Evolutionary conservation across 2,797 vertebrate species (phyloP).

Genomic region (Dallia pectoralis): DNA sequence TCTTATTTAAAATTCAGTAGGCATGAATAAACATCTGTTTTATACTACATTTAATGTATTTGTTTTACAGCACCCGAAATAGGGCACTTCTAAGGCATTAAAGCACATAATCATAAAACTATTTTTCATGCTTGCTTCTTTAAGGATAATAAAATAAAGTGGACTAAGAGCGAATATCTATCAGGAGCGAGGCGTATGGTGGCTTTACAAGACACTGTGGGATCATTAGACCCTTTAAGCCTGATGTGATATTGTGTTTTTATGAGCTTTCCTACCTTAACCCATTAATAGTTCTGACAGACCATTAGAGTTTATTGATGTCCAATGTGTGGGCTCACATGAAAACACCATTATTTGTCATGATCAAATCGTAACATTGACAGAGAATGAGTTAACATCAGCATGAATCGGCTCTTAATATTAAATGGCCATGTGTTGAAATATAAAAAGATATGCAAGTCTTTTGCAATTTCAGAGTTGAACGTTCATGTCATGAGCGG

Average conservation of each 20-base stretch:
- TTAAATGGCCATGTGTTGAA: slow-evolving; percentile 54
- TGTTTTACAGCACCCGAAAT: not conserved
- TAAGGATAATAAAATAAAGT: slow-evolving; percentile 59
- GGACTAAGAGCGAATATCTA: slow-evolving; percentile 57
- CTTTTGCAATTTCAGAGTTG: slow-evolving; percentile 4
- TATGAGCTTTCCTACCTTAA: slow-evolving; percentile 59
- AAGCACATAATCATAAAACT: slow-evolving; percentile 37
- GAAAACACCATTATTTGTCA: slow-evolving; percentile 69
- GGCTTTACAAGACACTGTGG: slow-evolving; percentile 64
- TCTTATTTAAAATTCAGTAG: not conserved
- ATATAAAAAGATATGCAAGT: slow-evolving; percentile 19
- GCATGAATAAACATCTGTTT: too few species aligned
- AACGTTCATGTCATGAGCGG: slow-evolving; percentile 7
- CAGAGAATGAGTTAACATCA: slow-evolving; percentile 53
- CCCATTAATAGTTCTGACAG: slow-evolving; percentile 67
- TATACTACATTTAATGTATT: not conserved
- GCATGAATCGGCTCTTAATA: slow-evolving; percentile 45
- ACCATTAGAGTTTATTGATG: slow-evolving; percentile 72
- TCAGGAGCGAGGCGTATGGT: slow-evolving; percentile 59
- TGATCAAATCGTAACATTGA: slow-evolving; percentile 63
- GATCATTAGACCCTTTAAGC: slow-evolving; percentile 66
- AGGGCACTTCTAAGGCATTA: not conserved
- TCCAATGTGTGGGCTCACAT: slow-evolving; percentile 58
- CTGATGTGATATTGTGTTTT: slow-evolving; percentile 70
- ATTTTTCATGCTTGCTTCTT: slow-evolving; percentile 28